phyloP scores from a whole-genome alignment of 2,888 invertebrate genomes.

The Sminthurinus aureus region DNA sequence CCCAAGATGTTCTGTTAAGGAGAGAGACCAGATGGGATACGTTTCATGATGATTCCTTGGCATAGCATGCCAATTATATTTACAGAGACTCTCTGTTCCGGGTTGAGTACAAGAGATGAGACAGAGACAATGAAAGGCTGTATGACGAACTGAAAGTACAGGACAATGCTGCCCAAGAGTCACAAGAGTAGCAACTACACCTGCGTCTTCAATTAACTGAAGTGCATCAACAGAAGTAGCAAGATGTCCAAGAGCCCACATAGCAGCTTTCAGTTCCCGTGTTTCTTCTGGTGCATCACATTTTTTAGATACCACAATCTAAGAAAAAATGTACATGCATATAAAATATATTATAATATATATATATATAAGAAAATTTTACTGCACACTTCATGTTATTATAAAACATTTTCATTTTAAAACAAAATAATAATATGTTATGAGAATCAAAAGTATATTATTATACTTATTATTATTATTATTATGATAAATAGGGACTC shows the following conservation, averaged over 20 bases:
- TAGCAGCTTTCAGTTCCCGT: slow-evolving; percentile 81
- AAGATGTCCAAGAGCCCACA: slow-evolving; percentile 88
- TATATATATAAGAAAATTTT: slow-evolving; percentile 10
- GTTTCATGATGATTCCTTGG: slow-evolving; percentile 58
- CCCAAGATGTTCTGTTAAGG: slow-evolving; percentile 13
- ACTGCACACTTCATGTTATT: not conserved
- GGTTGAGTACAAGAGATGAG: slow-evolving; percentile 82
- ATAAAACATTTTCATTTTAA: not conserved
- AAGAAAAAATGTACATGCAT: slow-evolving; percentile 42
- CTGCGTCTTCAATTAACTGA: slow-evolving; percentile 72
- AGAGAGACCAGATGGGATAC: slow-evolving; percentile 53
- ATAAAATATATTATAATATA: slow-evolving; percentile 3
- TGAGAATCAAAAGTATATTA: slow-evolving; percentile 14
- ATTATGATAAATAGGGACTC: not conserved
- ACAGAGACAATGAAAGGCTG: slow-evolving; percentile 87
- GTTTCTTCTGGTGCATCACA: slow-evolving; percentile 75
- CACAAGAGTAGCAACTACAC: slow-evolving; percentile 67
- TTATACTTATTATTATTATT: not conserved
- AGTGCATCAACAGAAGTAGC: slow-evolving; percentile 80
- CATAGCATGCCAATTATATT: slow-evolving; percentile 67
- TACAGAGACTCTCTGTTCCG: slow-evolving; percentile 80
- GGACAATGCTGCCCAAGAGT: slow-evolving; percentile 79
- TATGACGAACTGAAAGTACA: slow-evolving; percentile 87
- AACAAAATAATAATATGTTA: not conserved
- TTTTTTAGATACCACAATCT: slow-evolving; percentile 65